phyloP scores from a whole-genome alignment of 92 coral and sea anemone species.

The Heteractis magnifica region DNA sequence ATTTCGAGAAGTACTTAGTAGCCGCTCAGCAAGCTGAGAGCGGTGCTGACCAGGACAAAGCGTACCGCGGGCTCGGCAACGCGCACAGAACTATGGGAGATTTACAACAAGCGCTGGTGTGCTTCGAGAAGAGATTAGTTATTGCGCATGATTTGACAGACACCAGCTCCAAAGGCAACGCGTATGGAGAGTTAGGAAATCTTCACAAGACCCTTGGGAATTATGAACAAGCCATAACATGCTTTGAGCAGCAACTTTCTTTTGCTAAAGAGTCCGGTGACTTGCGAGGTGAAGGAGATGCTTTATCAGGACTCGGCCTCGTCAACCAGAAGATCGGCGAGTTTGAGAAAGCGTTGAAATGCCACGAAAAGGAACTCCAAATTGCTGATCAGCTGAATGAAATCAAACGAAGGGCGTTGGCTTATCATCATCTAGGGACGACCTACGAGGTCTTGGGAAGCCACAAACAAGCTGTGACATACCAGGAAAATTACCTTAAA shows the following conservation, averaged over 20 bases:
- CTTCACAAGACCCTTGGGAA: conserved; percentile 94
- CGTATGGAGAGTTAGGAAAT: conserved; percentile 94
- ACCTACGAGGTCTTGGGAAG: conserved; percentile 81
- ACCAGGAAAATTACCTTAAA: conserved; percentile 86
- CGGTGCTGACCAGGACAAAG: conserved; percentile 95
- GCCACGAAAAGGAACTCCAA: conserved; percentile 85
- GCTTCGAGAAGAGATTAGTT: conserved; percentile 93
- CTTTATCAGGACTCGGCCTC: conserved; percentile 88
- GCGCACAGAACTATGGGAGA: conserved; percentile 86
- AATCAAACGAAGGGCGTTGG: conserved; percentile 68
- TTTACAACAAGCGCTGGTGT: conserved; percentile 93
- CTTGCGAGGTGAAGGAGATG: conserved; percentile 69
- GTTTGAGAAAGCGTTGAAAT: conserved; percentile 74
- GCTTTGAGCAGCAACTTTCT: conserved; percentile 78
- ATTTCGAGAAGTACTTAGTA: conserved; percentile 75
- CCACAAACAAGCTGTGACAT: conserved; percentile 79
- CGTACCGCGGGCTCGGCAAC: conserved; percentile 96
- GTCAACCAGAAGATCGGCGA: conserved; percentile 95
- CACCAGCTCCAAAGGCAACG: conserved; percentile 77
- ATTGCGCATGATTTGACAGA: conserved; percentile 95
- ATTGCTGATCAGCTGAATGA: conserved; percentile 74
- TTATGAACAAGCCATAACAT: conserved; percentile 88
- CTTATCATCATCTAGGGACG: conserved; percentile 83
- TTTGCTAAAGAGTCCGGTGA: conserved; percentile 75
- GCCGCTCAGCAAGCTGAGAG: conserved; percentile 82